Base-by-base conservation (phyloP, 1,140 invertebrate species). In the Drosophila orena region DNA sequence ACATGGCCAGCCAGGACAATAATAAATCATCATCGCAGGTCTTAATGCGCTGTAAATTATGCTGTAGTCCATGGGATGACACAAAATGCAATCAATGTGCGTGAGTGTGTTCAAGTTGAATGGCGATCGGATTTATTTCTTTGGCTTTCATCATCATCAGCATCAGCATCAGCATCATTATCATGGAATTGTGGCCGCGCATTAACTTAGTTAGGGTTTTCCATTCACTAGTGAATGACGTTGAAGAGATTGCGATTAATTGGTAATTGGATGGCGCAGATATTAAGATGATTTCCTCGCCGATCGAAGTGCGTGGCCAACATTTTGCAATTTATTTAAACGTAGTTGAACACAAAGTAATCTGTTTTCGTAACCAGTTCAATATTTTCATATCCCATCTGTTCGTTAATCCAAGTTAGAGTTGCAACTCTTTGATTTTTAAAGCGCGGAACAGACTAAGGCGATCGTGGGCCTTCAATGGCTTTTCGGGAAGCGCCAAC, bases 11-110 rank as follows among this genome's bases (percentile, higher is more conserved):
- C 43, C 62, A 54, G 71, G 58, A 62, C 78, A 88, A 85, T 40
- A 88, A 86, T 86, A 86, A 86, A 86, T 86, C 79, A 86, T 88
- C 81, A 88, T 85, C 57, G 55, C 54, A 44, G 68, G 64, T 81
- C 83, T 86, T 77, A 89, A 86, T 89, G 79, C 77, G 68, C 64
- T 77, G 77, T 90, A 90, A 90, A 90, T 85, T 85, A 90, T 80
- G 80, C 73, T 60, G n/a, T n/a, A n/a, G 54, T 61, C 68, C 79
- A 62, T 66, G 43, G 61, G 73, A 62, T 76, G 73, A 77, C 73
- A 76, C 72, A 37, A 62, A n/a, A 43, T 49, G 77, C 80, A 80
- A 83, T 81, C 79, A 81, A 35, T 81, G 59, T 17, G 22, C 73
- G 35, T 17, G 44, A 40, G 49, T 35, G 35, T 60, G 11, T 55